Conservation (phyloP, 2,888 invertebrate genomes). For the Coelopa pilipes region DNA sequence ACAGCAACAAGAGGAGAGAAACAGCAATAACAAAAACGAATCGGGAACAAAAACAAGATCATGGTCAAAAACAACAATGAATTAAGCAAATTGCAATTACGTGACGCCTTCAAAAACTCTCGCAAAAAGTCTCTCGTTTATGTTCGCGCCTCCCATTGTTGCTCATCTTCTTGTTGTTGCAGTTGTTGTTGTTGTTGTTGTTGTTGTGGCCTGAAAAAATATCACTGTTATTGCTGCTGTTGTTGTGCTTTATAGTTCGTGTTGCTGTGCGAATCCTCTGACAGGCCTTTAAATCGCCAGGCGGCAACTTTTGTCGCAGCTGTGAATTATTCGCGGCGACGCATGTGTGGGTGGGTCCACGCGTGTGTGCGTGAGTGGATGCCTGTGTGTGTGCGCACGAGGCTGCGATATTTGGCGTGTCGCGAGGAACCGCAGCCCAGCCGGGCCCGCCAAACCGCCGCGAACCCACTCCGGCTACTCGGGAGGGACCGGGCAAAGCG, state of each 20-base stretch:
- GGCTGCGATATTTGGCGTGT: too few species aligned
- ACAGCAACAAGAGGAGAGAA: not conserved
- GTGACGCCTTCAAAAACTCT: conserved; percentile 43
- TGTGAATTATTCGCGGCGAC: conserved; percentile 9
- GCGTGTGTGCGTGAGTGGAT: too few species aligned
- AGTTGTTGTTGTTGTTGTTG: not conserved
- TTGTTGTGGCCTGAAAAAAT: not conserved
- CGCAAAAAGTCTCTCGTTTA: not conserved
- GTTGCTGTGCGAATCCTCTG: not conserved
- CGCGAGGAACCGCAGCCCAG: too few species aligned
- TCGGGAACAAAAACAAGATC: conserved; percentile 2
- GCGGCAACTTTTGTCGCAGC: conserved; percentile 13
- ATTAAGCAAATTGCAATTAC: conserved; percentile 52
- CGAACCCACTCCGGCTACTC: too few species aligned
- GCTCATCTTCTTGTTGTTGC: not conserved
- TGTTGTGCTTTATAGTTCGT: not conserved
- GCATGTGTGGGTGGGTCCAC: too few species aligned
- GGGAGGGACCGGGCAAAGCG: too few species aligned
- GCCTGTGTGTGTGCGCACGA: too few species aligned
- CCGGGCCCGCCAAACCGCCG: too few species aligned
- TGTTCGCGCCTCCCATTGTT: not conserved
- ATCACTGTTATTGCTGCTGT: too few species aligned
- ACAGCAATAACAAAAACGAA: not conserved
- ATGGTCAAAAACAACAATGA: conserved; percentile 38
- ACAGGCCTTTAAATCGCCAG: conserved; percentile 10